phyloP scores from a whole-genome alignment of 2,113 vertebrate genomes.

The Urocolius indicus region DNA sequence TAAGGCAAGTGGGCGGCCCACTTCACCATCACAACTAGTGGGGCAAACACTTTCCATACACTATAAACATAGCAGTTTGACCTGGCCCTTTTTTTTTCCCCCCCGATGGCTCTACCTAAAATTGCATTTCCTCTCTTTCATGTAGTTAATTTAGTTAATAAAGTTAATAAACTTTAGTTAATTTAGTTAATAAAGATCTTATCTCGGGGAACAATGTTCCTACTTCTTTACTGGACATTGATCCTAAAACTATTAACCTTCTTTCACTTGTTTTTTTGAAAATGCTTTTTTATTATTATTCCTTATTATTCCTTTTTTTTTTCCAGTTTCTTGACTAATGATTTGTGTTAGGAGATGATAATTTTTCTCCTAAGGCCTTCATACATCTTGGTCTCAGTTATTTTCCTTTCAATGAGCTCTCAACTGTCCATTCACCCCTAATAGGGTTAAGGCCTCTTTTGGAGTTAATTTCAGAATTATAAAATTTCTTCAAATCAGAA shows the following conservation, averaged over 20 bases:
- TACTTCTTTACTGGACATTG: background rate
- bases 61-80: background rate
- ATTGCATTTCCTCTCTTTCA: background rate
- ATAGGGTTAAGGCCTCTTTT: background rate
- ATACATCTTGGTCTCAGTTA: background rate
- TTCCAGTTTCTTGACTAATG: background rate
- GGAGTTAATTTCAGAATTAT: background rate
- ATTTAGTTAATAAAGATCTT: too few relatives aligned
- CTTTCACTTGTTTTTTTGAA: background rate
- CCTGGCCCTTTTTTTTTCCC: background rate
- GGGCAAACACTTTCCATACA: background rate
- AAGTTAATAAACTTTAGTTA: too few relatives aligned
- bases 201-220: background rate
- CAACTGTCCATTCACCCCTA: background rate
- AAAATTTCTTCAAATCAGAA: background rate
- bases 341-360: background rate
- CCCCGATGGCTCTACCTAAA: background rate
- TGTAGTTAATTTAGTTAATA: background rate
- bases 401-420: background rate
- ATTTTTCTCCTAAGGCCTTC: background rate
- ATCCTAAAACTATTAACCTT: background rate
- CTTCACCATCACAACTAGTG: background rate
- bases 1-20: rapidly evolving
- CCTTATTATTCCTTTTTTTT: background rate
- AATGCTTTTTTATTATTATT: background rate